Evolutionary conservation across 2,888 invertebrate genomes (phyloP).

Genomic region (Agrilus biguttatus): DNA sequence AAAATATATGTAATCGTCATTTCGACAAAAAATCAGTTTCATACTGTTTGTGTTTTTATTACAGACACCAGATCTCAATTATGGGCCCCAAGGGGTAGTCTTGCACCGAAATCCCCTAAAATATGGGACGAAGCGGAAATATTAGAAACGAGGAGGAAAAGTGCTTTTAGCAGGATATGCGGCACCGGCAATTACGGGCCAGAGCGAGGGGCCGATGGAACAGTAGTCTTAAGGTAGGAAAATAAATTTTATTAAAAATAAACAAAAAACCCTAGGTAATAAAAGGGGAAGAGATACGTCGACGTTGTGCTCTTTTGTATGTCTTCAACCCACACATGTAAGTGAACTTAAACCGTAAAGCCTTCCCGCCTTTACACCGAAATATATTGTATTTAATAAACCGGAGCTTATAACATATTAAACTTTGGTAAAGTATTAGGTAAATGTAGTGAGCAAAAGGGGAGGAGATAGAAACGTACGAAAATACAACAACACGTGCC

Average conservation of each 20-base stretch:
- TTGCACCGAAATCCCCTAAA: conserved; percentile 20
- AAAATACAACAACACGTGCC: too few relatives aligned
- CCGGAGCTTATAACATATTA: too few relatives aligned
- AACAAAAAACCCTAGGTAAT: too few relatives aligned
- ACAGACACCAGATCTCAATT: conserved; percentile 5
- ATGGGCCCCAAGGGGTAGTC: conserved; percentile 6
- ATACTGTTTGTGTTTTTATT: background rate
- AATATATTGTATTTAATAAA: too few relatives aligned
- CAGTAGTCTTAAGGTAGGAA: conserved; percentile 43
- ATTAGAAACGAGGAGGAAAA: conserved; percentile 26
- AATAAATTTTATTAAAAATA: conserved; percentile 1
- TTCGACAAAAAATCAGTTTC: background rate
- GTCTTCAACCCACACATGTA: too few relatives aligned
- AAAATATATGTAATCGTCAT: background rate
- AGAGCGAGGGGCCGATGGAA: conserved; percentile 42
- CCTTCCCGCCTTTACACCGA: too few relatives aligned
- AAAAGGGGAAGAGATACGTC: too few relatives aligned
- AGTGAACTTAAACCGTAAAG: too few relatives aligned
- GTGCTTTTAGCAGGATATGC: conserved; percentile 28
- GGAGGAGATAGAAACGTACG: too few relatives aligned
- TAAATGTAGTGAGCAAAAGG: too few relatives aligned
- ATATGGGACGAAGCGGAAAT: conserved; percentile 23
- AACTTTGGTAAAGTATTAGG: too few relatives aligned
- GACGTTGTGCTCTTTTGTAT: too few relatives aligned
- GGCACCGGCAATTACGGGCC: conserved; percentile 29